Base-by-base conservation (phyloP, 2,113 vertebrate species). In the Anarhynchus alexandrinus region DNA sequence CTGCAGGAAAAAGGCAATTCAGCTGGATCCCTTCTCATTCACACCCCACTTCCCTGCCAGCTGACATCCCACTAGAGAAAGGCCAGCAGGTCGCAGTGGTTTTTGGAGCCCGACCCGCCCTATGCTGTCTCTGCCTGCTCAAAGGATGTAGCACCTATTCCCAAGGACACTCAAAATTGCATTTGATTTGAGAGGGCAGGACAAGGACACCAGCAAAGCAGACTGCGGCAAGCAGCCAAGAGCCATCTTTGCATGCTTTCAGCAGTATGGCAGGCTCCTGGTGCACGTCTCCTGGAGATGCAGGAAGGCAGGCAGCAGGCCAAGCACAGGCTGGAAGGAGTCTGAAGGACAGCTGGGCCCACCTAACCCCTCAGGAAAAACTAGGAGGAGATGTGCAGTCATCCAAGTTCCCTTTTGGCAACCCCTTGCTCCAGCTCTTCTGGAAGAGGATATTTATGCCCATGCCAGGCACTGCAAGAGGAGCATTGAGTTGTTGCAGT, bases 1-100 rank as follows among this genome's bases (percentile, higher is more conserved):
- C 99, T 99, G 81, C 4, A 82, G 62, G 78, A 84, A 54, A 90
- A 77, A 42, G 12, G 74, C 25, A 91, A 21, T 32, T 57, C 73
- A 96, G 70, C n/a, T 59, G 65, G 26, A 79, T n/a, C 23, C 62
- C 12, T 22, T 42, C 32, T 58, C 16, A 40, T 36, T 36, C 43
- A 11, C 19, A 7, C n/a, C 25, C 7, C 43, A 23, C 51, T 61
- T 40, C 34, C 36, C 38, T 52, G 26, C 22, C 15, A 88, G 71
- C n/a, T 70, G 26, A 42, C 15, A 61, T 15, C 76, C 43, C 70
- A 27, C 49, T 38, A 71, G 18, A 82, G 25, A 45, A 54, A 62
- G 72, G 42, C 34, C 58, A 66, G 26, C 15, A 77, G 34, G 71
- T 38, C 1, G 0, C 21, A 27, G 49, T 30, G 15, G 4, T 20